Conservation (phyloP, 2,113 vertebrate genomes). For the Aspiorhynchus laticeps region DNA sequence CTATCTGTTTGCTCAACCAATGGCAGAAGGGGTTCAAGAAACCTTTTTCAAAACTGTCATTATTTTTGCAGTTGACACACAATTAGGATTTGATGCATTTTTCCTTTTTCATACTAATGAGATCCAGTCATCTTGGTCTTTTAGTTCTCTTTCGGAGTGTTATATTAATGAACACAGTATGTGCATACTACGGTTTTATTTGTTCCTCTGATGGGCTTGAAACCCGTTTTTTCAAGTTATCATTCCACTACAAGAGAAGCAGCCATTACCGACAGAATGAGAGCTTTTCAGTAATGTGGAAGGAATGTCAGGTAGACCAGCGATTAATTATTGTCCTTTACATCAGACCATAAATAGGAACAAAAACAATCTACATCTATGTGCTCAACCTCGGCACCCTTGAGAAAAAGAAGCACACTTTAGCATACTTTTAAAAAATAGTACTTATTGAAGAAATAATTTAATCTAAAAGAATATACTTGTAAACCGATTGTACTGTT, state of each 20-base stretch:
- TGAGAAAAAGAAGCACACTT: background rate
- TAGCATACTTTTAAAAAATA: background rate
- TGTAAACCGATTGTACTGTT: background rate
- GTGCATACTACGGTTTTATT: background rate
- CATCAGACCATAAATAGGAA: background rate
- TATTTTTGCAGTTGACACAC: background rate
- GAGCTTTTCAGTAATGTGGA: background rate
- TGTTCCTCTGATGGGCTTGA: background rate
- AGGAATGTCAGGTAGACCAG: background rate
- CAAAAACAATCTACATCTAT: background rate
- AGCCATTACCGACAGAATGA: background rate
- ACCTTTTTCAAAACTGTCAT: background rate
- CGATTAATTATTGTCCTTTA: background rate
- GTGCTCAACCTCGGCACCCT: background rate
- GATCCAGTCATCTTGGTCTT: background rate
- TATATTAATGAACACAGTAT: background rate
- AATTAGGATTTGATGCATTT: background rate
- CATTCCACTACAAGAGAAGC: background rate
- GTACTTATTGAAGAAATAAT: background rate
- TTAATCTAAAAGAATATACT: background rate
- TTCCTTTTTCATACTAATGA: background rate
- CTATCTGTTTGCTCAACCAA: background rate
- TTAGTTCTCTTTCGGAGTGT: background rate
- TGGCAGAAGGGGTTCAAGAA: background rate
- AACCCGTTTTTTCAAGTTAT: background rate